These are phyloP conservation scores for Diploscapter pachys DNA, from an alignment of 1,140 invertebrate species.

Conservation along the genomic window DNA sequence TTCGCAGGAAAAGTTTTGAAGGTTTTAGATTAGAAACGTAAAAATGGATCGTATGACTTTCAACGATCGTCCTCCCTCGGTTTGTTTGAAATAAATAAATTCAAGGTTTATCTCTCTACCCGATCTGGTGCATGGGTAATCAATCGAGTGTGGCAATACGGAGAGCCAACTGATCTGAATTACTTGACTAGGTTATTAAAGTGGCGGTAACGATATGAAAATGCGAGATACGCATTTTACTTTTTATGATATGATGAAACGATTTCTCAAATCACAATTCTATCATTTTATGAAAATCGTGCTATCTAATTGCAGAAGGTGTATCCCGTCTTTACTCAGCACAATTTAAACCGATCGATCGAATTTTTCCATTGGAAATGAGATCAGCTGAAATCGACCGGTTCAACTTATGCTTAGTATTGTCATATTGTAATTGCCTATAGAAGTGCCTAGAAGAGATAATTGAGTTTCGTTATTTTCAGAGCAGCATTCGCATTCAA, in stretches of 20 bases:
- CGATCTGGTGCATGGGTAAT: slow-evolving; percentile 60
- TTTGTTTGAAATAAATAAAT: background rate
- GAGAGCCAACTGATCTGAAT: slow-evolving; percentile 58
- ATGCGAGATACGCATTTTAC: background rate
- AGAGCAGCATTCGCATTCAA: slow-evolving; percentile 55
- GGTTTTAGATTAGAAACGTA: too few relatives aligned
- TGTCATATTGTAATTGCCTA: too few relatives aligned
- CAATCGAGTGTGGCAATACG: slow-evolving; percentile 57
- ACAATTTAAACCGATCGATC: too few relatives aligned
- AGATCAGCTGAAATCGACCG: too few relatives aligned
- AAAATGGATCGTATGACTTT: background rate
- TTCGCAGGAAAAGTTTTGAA: too few relatives aligned
- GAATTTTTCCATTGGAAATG: too few relatives aligned
- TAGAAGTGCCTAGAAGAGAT: too few relatives aligned
- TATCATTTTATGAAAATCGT: too few relatives aligned
- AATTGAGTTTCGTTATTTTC: background rate
- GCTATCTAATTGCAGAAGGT: too few relatives aligned
- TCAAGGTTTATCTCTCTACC: slow-evolving; percentile 59
- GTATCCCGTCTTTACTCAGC: too few relatives aligned
- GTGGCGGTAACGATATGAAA: background rate
- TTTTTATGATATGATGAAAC: background rate
- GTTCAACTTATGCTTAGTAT: too few relatives aligned
- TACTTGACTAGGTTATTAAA: slow-evolving; percentile 25
- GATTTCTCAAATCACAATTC: background rate
- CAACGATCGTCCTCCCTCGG: too few relatives aligned